Conservation (phyloP, 2,113 vertebrate species). For the Sula dactylatra region DNA sequence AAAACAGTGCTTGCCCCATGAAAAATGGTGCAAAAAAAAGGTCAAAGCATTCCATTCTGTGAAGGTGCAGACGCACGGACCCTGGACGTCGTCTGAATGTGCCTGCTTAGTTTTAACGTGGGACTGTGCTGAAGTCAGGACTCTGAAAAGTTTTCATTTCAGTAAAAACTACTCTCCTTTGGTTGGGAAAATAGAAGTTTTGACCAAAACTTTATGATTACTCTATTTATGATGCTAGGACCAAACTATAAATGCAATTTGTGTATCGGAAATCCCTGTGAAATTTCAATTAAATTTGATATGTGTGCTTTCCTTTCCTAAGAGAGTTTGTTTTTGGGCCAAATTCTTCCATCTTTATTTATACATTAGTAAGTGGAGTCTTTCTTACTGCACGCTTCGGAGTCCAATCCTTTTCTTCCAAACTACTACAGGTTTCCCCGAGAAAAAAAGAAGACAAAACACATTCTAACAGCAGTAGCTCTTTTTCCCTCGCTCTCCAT, state of each 20-base stretch:
- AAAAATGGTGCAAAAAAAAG: background rate
- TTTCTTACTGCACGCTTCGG: background rate
- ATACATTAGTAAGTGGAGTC: background rate
- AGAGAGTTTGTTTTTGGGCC: background rate
- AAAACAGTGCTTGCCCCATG: background rate
- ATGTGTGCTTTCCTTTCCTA: background rate
- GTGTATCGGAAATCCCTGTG: background rate
- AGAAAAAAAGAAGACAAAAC: background rate
- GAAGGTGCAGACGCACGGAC: background rate
- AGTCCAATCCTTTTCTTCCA: background rate
- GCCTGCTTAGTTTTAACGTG: background rate
- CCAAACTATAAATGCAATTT: background rate
- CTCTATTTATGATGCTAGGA: background rate
- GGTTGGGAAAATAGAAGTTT: background rate
- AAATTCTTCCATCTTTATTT: background rate
- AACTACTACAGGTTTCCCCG: background rate
- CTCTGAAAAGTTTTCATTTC: background rate
- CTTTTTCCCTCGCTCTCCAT: background rate
- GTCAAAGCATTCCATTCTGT: background rate
- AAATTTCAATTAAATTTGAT: constrained; percentile 15
- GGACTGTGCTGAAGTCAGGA: background rate
- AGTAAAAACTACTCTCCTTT: background rate
- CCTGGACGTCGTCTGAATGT: background rate
- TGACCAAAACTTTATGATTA: background rate
- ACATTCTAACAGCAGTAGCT: background rate